Conservation (phyloP, 1,140 invertebrate genomes). For the Drosophila nebulosa region DNA sequence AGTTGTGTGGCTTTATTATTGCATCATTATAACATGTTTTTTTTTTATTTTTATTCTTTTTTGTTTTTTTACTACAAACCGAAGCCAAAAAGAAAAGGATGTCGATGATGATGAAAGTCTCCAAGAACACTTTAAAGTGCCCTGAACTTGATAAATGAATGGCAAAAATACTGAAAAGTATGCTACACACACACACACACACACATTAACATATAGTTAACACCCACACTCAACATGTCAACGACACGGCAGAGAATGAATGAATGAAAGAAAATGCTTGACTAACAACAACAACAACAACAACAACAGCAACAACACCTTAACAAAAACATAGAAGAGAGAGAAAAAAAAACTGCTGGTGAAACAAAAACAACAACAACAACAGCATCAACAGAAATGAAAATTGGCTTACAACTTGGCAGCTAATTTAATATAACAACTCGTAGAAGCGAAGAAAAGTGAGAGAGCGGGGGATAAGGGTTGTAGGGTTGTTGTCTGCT, state of each 20-base stretch:
- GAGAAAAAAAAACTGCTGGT: slow-evolving; percentile 31
- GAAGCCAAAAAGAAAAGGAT: neutral
- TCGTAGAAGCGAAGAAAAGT: neutral
- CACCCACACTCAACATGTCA: slow-evolving; percentile 53
- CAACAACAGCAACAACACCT: neutral
- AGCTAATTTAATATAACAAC: slow-evolving; percentile 65
- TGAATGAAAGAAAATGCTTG: neutral
- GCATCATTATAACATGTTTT: slow-evolving; percentile 71
- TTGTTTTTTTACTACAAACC: neutral
- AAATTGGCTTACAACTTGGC: slow-evolving; percentile 69
- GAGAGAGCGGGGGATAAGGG: too few species aligned
- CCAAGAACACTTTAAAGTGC: slow-evolving; percentile 64
- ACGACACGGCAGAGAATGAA: slow-evolving; percentile 41
- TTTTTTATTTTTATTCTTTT: slow-evolving; percentile 10
- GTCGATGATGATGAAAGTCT: neutral
- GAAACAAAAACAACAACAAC: slow-evolving; percentile 15
- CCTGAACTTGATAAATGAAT: slow-evolving; percentile 76
- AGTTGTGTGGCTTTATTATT: slow-evolving; percentile 69
- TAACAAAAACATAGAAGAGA: neutral
- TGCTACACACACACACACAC: slow-evolving; percentile 47
- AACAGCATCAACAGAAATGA: too few species aligned
- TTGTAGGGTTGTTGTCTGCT: too few species aligned
- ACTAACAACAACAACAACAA: slow-evolving; percentile 3
- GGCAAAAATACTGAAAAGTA: slow-evolving; percentile 61
- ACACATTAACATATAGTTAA: neutral